These are phyloP conservation scores for Achroia grisella DNA, from an alignment of 1,140 invertebrate species.

Conservation along the genomic window DNA sequence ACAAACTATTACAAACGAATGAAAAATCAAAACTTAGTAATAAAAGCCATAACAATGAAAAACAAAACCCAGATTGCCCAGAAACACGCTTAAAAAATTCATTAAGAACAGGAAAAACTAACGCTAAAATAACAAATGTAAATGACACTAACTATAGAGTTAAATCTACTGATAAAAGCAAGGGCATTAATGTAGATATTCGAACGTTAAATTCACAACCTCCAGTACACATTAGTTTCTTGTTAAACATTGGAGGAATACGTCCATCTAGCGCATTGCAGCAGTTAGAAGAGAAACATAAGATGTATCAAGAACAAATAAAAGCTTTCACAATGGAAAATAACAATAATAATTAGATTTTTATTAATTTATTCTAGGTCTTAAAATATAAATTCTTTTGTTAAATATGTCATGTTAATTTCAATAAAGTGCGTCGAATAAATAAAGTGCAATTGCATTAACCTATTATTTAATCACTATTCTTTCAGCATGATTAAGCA, in stretches of 20 bases:
- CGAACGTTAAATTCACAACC: conserved; percentile 7
- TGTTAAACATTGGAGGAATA: conserved; percentile 40
- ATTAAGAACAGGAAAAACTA: conserved; percentile 2
- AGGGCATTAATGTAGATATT: conserved; percentile 18
- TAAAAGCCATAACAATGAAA: neutral
- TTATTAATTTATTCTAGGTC: neutral
- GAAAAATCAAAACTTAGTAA: conserved; percentile 4
- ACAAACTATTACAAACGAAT: neutral
- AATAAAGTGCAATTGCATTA: no score
- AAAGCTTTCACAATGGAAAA: conserved; percentile 32
- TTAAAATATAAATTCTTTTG: conserved; percentile 2
- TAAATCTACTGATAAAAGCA: conserved; percentile 23
- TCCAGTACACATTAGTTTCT: conserved; percentile 49
- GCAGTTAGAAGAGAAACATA: conserved; percentile 54
- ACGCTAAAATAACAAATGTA: conserved; percentile 9
- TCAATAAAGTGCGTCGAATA: neutral
- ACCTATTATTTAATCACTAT: no score
- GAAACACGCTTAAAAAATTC: neutral
- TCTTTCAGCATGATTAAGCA: no score
- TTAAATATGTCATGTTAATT: conserved; percentile 1
- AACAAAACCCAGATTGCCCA: neutral
- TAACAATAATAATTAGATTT: conserved; percentile 11
- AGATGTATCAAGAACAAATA: conserved; percentile 54
- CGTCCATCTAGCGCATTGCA: conserved; percentile 42
- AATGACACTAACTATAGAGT: neutral